A percentile compares a stretch with the other conserved stretches of the same genome.
phyloP scores from a whole-genome alignment of 2,888 invertebrate species.

The Lasioglossum lativentre region DNA sequence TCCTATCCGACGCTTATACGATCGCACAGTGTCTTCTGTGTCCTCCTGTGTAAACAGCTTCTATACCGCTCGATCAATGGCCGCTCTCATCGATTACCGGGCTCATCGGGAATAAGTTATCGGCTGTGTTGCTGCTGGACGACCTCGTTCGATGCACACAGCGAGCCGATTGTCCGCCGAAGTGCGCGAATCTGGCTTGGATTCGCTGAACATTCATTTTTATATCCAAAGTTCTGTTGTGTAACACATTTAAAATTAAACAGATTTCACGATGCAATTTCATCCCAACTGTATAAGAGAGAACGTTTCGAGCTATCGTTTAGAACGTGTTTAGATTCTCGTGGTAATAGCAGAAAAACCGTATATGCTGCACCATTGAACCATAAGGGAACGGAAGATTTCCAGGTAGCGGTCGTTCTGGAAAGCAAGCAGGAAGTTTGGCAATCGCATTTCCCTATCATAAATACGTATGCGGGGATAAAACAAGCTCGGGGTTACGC shows the following conservation, averaged over 20 bases:
- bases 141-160: neutral
- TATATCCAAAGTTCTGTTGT: neutral
- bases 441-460: constrained; percentile 14
- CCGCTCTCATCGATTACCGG: constrained; percentile 20
- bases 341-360: neutral
- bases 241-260: neutral
- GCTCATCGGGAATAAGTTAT: neutral
- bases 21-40: constrained; percentile 24
- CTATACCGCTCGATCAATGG: constrained; percentile 17
- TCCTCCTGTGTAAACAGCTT: constrained; percentile 34
- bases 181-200: neutral
- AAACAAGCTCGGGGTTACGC: constrained; percentile 6
- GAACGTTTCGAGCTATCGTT: neutral
- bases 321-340: neutral
- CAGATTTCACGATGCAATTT: neutral
- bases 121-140: neutral
- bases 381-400: neutral
- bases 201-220: neutral
- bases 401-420: neutral
- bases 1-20: constrained; percentile 17
- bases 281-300: neutral
- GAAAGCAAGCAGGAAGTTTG: constrained; percentile 18
- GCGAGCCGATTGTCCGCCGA: neutral
- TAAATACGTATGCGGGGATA: neutral
- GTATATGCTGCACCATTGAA: neutral